phyloP scores from a whole-genome alignment of 2,113 vertebrate genomes.

The Echinops telfairi region DNA sequence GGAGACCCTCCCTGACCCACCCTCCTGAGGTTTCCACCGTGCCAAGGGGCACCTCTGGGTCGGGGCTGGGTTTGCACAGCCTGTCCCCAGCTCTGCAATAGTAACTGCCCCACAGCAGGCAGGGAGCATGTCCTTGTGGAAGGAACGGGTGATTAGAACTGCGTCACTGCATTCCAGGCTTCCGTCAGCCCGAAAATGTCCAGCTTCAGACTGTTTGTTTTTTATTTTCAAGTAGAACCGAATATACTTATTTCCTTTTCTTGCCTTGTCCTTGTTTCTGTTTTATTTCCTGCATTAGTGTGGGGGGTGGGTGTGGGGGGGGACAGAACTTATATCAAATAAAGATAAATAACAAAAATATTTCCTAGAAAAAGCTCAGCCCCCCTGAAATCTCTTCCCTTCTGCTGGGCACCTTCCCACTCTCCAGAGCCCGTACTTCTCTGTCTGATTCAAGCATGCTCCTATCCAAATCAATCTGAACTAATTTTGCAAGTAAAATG shows the following conservation, averaged over 20 bases:
- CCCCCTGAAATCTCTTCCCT: not conserved
- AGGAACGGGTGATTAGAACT: not conserved
- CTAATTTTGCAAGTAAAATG: slow-evolving; percentile 79
- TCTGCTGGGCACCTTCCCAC: not conserved
- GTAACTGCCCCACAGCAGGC: not conserved
- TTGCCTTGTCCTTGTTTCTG: not conserved
- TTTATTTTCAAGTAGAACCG: not conserved
- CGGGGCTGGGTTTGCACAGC: not conserved
- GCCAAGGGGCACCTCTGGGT: not conserved
- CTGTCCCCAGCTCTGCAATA: not conserved
- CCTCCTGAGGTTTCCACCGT: not conserved
- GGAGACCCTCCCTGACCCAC: not conserved
- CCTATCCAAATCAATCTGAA: slow-evolving; percentile 75
- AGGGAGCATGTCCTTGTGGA: not conserved
- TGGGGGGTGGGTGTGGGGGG: not conserved
- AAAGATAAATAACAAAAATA: not conserved
- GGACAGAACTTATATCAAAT: slow-evolving; percentile 32
- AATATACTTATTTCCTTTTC: slow-evolving; percentile 24
- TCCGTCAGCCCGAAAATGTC: not conserved
- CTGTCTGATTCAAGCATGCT: slow-evolving; percentile 42
- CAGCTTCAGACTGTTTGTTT: not conserved
- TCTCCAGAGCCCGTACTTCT: slow-evolving; percentile 15
- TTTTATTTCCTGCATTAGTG: slow-evolving; percentile 23
- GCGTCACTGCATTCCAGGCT: not conserved
- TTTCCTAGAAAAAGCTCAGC: not conserved